A percentile compares a stretch with the other conserved stretches of the same genome.
Conservation (phyloP, 2,797 vertebrate genomes). For the Zenarchopterus dispar region DNA sequence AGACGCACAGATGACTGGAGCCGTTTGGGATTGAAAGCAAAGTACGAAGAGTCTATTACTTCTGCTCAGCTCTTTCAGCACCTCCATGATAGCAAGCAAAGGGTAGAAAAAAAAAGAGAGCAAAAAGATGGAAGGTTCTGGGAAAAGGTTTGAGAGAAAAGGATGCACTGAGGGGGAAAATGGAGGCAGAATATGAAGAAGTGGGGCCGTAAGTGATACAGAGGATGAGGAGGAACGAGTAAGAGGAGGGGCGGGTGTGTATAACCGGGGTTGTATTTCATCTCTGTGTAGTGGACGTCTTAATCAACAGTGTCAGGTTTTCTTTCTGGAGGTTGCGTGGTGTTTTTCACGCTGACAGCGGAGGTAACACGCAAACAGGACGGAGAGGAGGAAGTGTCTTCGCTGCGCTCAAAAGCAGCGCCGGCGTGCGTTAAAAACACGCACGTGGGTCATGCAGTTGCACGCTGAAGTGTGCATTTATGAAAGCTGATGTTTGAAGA, state of each 20-base stretch:
- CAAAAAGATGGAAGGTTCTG: conserved; percentile 44
- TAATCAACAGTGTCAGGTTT: conserved; percentile 88
- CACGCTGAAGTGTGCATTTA: background rate
- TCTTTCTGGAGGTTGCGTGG: conserved; percentile 73
- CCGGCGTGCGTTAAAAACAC: background rate
- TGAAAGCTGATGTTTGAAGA: too few relatives aligned
- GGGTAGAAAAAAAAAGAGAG: conserved; percentile 25
- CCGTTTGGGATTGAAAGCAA: conserved; percentile 55
- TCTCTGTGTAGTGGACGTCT: conserved; percentile 88
- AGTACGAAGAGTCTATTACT: conserved; percentile 60
- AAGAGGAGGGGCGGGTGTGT: conserved; percentile 17
- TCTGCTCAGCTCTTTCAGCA: conserved; percentile 60
- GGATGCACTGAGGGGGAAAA: conserved; percentile 25
- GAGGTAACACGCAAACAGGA: conserved; percentile 29
- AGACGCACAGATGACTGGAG: conserved; percentile 26
- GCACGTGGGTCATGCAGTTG: background rate
- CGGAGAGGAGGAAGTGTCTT: conserved; percentile 20
- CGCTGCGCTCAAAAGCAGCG: conserved; percentile 12
- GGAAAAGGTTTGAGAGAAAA: conserved; percentile 13
- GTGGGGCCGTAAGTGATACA: conserved; percentile 42
- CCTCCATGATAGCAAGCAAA: conserved; percentile 47
- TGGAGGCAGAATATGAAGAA: background rate
- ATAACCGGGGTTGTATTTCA: conserved; percentile 80
- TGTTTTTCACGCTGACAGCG: conserved; percentile 65
- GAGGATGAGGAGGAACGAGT: conserved; percentile 15